Evolutionary conservation across 2,113 vertebrate genomes (phyloP), one percentile per base, ranked within the genome.

Genomic region (Pogona vitticeps): DNA sequence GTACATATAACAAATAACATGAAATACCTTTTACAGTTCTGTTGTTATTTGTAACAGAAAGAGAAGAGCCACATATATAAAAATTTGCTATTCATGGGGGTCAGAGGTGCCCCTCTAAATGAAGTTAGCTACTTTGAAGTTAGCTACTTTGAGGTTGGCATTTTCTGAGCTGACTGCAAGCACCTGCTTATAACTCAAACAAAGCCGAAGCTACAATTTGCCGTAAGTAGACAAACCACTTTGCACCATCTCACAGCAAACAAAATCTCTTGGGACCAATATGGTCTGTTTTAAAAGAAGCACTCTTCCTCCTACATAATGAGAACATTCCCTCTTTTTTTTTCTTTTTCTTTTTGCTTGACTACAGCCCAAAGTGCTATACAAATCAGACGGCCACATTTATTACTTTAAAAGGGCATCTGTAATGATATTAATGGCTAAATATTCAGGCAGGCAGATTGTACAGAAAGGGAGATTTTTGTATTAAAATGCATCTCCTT

Each of bases 361-460:
- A 72, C 10, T 80, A 10, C 14, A 31, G 77, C 73, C 20, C 4
- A 40, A 36, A 28, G 31, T 20, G 31, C 33, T n/a, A 38, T 20
- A 71, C 38, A 23, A 26, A 80, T 59, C 20, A 63, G 38, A 0
- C 1, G 1, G 23, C 83, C 80, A n/a, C 56, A 2, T 4, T 58
- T 26, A 12, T 12, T 38, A 36, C 12, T 46, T 84, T 20, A 63
- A n/a, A 0, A 1, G 46, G 46, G 72, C 86, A 4, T 0, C 5
- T 38, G 78, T 70, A 36, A 58, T 14, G 9, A 31, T 31, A 0
- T 3, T 4, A 9, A 42, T 0, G 1, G 12, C 0, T 61, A 21
- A 59, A 12, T 31, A 82, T 61, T 67, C 36, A 28, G 13, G 6
- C 86, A 76, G 59, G 58, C 63, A 82, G 6, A 67, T 20, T 68